Evolutionary conservation across 2,113 vertebrate genomes (phyloP).

Genomic region (Sorex fumeus): DNA sequence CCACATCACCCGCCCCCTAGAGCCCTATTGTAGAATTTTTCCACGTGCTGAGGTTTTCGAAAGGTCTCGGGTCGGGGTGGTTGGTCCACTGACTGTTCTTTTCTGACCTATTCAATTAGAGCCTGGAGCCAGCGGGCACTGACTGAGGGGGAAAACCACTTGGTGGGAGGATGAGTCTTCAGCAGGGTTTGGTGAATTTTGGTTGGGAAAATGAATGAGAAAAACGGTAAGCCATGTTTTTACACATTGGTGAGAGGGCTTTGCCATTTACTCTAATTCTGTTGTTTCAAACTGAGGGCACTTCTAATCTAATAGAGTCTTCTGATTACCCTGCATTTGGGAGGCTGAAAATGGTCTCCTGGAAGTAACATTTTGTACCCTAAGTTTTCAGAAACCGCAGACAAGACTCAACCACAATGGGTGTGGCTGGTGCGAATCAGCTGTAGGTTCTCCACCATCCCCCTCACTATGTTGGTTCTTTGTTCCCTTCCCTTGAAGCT

Average conservation of each 20-base stretch:
- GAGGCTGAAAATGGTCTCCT: not conserved
- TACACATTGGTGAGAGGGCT: slow-evolving; percentile 50
- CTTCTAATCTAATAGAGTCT: not conserved
- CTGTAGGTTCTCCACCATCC: not conserved
- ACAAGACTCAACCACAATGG: accelerated
- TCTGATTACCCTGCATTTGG: not conserved
- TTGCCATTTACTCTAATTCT: not conserved
- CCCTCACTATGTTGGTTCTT: not conserved
- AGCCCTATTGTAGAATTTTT: slow-evolving; percentile 69
- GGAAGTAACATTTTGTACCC: not conserved
- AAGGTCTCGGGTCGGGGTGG: slow-evolving; percentile 72
- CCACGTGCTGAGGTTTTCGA: slow-evolving; percentile 62
- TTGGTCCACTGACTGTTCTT: slow-evolving; percentile 32
- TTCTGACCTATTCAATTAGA: slow-evolving; percentile 57
- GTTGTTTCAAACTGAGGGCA: slow-evolving; percentile 28
- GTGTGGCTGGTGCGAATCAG: not conserved
- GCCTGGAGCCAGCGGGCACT: not conserved
- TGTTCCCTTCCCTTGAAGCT: not conserved
- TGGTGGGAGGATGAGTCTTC: slow-evolving; percentile 38
- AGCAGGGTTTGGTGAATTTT: slow-evolving; percentile 23
- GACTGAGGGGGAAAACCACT: slow-evolving; percentile 37
- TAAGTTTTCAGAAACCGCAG: not conserved
- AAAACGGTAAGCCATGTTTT: slow-evolving; percentile 32
- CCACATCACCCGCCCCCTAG: slow-evolving; percentile 38
- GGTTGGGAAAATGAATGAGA: slow-evolving; percentile 65